phyloP scores from a whole-genome alignment of 2,113 vertebrate species.

The Crotalus helleri region DNA sequence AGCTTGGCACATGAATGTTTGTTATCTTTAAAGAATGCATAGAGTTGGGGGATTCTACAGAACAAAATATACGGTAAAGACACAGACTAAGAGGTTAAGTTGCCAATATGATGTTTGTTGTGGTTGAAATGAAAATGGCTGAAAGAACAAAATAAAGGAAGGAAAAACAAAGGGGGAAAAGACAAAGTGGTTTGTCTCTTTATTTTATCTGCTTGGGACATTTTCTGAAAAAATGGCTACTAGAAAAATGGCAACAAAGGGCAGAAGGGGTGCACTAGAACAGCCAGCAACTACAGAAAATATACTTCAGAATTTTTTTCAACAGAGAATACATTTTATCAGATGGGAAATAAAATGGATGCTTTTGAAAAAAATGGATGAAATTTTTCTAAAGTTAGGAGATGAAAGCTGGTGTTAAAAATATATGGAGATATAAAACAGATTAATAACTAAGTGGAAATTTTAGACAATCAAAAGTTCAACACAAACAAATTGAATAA shows the following conservation, averaged over 20 bases:
- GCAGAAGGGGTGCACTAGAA: neutral
- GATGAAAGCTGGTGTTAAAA: neutral
- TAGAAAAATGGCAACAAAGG: neutral
- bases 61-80: neutral
- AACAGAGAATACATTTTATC: neutral
- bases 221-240: neutral
- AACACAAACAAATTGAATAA: neutral
- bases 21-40: neutral
- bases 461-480: neutral
- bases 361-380: neutral
- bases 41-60: neutral
- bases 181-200: neutral
- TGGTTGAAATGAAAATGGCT: neutral
- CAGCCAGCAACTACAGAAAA: neutral
- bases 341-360: neutral
- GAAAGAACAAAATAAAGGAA: neutral
- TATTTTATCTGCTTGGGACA: neutral
- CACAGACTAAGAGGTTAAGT: neutral
- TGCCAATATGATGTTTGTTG: neutral
- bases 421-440: neutral
- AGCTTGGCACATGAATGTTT: neutral
- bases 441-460: neutral
- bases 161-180: neutral
- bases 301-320: neutral
- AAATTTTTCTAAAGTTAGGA: neutral